A percentile compares a stretch with the other conserved stretches of the same genome.
These are phyloP conservation scores for Campoplex nolae DNA, from an alignment of 2,888 invertebrate genomes.

Conservation along the genomic window DNA sequence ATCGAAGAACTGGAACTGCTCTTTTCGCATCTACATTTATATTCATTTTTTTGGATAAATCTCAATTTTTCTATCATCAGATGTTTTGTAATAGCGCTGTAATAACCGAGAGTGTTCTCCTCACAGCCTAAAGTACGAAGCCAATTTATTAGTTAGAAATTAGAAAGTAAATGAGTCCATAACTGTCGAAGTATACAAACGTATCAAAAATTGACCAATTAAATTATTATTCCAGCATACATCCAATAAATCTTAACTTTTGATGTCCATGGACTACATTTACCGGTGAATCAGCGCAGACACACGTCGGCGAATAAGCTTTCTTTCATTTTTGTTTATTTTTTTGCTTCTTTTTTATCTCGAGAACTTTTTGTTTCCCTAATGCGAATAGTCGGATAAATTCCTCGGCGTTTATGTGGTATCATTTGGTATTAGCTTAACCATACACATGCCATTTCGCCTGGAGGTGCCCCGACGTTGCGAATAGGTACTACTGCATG, in stretches of 20 bases:
- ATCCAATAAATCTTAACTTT: not conserved
- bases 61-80: not conserved
- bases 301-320: not conserved
- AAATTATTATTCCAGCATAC: not conserved
- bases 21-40: too few species aligned
- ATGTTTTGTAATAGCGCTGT: not conserved
- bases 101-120: not conserved
- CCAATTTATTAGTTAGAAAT: not conserved
- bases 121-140: not conserved
- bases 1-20: not conserved
- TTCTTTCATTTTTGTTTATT: not conserved
- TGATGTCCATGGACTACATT: not conserved
- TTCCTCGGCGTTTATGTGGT: conserved; percentile 15
- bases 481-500: conserved; percentile 31
- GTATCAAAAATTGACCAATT: conserved; percentile 8
- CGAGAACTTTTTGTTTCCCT: conserved; percentile 10
- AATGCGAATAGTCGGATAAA: conserved; percentile 48
- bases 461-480: conserved; percentile 50
- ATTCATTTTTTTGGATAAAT: not conserved
- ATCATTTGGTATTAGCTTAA: conserved; percentile 22
- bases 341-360: not conserved
- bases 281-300: not conserved
- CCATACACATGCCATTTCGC: conserved; percentile 52
- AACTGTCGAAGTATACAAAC: not conserved
- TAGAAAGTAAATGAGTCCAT: conserved; percentile 5